Evolutionary conservation across 2,797 vertebrate species (phyloP).

Genomic region (Eulemur rubriventer): DNA sequence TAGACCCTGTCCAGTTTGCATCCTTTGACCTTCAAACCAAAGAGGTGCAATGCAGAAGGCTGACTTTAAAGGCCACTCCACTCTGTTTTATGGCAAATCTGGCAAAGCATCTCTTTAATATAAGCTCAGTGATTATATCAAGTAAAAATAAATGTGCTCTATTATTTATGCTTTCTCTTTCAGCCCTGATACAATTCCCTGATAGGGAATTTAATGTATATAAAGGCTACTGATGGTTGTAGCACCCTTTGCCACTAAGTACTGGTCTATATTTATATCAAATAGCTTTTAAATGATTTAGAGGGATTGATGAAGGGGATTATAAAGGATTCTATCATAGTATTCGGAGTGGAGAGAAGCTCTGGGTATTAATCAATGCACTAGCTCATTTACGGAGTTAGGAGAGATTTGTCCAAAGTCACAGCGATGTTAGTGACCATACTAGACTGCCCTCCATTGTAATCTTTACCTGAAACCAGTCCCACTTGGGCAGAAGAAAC

Average conservation of each 20-base stretch:
- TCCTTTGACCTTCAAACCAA: not conserved
- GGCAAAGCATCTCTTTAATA: not conserved
- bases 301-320: not conserved
- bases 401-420: not conserved
- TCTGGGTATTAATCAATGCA: not conserved
- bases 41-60: not conserved
- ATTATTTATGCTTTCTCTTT: not conserved
- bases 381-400: not conserved
- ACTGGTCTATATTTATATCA: not conserved
- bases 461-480: not conserved
- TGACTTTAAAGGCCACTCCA: not conserved
- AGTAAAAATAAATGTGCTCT: not conserved
- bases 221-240: not conserved
- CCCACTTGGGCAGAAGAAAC: not conserved
- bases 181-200: not conserved
- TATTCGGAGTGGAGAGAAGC: not conserved
- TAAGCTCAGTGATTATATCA: not conserved
- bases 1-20: not conserved
- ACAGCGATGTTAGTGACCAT: not conserved
- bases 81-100: not conserved
- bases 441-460: not conserved
- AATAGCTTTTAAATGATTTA: not conserved
- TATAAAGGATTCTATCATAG: not conserved
- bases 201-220: not conserved
- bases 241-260: not conserved